Evolutionary conservation across 1,140 invertebrate genomes (phyloP).

Genomic region (Mylabris phalerata): DNA sequence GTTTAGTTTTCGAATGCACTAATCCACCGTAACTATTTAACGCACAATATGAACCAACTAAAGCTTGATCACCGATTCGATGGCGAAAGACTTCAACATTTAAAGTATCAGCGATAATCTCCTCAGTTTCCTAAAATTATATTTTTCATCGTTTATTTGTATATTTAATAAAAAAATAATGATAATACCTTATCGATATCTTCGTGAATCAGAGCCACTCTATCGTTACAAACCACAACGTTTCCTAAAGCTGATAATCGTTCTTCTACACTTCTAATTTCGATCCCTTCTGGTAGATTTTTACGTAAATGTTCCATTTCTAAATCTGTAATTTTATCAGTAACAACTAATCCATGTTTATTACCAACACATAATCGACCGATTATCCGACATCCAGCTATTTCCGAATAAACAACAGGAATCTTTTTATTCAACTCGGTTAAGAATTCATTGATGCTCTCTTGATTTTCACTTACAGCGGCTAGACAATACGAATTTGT

Average conservation of each 20-base stretch:
- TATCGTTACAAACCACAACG: slow-evolving; percentile 95
- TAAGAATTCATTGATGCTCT: slow-evolving; percentile 71
- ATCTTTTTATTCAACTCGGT: slow-evolving; percentile 54
- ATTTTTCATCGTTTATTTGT: background rate
- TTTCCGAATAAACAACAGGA: slow-evolving; percentile 86
- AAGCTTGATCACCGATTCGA: slow-evolving; percentile 84
- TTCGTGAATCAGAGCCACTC: slow-evolving; percentile 94
- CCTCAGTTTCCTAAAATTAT: slow-evolving; percentile 71
- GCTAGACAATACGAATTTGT: slow-evolving; percentile 93
- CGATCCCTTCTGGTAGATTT: slow-evolving; percentile 84
- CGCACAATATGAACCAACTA: slow-evolving; percentile 90
- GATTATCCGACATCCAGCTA: slow-evolving; percentile 90
- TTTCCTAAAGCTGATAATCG: slow-evolving; percentile 92
- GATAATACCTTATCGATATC: slow-evolving; percentile 72
- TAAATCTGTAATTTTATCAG: slow-evolving; percentile 86
- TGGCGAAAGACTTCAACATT: slow-evolving; percentile 95
- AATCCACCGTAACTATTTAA: slow-evolving; percentile 91
- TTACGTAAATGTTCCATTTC: slow-evolving; percentile 95
- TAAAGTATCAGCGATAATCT: slow-evolving; percentile 84
- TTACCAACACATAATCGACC: slow-evolving; percentile 69
- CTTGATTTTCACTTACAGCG: slow-evolving; percentile 61
- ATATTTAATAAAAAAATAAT: background rate
- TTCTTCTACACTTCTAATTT: slow-evolving; percentile 90
- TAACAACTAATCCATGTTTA: slow-evolving; percentile 85
- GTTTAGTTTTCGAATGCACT: slow-evolving; percentile 87